Conservation (phyloP, 1,140 invertebrate genomes). For the Apis cerana region DNA sequence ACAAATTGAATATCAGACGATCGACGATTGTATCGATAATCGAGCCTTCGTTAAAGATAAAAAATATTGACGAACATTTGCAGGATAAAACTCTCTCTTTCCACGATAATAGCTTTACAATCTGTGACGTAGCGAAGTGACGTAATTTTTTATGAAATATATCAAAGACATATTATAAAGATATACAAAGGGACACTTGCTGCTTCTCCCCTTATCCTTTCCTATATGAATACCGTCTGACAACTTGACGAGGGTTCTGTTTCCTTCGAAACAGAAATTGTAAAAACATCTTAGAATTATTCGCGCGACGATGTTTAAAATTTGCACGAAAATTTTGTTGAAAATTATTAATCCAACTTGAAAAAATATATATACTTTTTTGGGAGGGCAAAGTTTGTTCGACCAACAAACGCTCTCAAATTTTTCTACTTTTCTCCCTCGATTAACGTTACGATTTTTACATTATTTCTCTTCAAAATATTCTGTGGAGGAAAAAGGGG, state of each 20-base stretch:
- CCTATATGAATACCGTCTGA: no score
- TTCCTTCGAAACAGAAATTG: neutral
- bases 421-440: neutral
- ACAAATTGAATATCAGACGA: no score
- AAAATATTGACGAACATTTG: no score
- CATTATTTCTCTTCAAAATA: neutral
- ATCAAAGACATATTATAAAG: no score
- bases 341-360: neutral
- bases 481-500: neutral
- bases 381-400: neutral
- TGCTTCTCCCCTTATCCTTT: neutral
- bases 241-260: neutral
- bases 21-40: no score
- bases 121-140: no score
- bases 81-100: no score
- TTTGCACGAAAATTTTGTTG: neutral
- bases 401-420: neutral
- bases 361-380: neutral
- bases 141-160: no score
- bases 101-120: no score
- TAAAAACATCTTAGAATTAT: neutral
- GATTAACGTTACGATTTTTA: neutral
- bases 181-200: no score
- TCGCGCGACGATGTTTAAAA: neutral
- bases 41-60: no score